Percentiles rank a stretch among this genome's conserved stretches.
Evolutionary conservation across 2,888 invertebrate species (phyloP).

Genomic region (Mystacides longicornis): DNA sequence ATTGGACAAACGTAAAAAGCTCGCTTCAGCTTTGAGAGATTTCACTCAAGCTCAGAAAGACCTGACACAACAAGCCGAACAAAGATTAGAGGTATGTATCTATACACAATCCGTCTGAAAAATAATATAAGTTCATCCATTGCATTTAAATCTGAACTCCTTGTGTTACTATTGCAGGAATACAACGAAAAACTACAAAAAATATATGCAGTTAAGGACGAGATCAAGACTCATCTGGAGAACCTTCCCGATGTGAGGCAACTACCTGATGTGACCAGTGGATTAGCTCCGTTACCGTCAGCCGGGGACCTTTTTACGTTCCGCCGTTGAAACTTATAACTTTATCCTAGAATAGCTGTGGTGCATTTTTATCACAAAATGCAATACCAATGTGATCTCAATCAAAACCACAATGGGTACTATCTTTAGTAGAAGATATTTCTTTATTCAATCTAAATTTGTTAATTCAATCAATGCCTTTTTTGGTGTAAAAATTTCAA

Average conservation of each 20-base stretch:
- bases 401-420: too few species aligned
- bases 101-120: background rate
- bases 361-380: too few species aligned
- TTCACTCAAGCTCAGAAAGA: conserved; percentile 84
- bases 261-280: conserved; percentile 87
- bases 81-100: conserved; percentile 77
- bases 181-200: conserved; percentile 85
- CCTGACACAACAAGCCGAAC: conserved; percentile 77
- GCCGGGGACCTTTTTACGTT: conserved; percentile 90
- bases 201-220: conserved; percentile 76
- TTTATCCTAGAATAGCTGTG: too few species aligned
- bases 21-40: conserved; percentile 80
- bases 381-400: too few species aligned
- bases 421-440: too few species aligned
- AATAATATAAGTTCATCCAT: too few species aligned
- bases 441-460: too few species aligned
- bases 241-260: conserved; percentile 90
- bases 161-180: conserved; percentile 67
- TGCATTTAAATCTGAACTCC: background rate
- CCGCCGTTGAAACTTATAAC: conserved; percentile 22
- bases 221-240: conserved; percentile 87
- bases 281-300: conserved; percentile 86
- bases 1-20: conserved; percentile 80
- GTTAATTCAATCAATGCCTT: too few species aligned
- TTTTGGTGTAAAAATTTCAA: too few species aligned